These are phyloP conservation scores for Archilochus colubris DNA, from an alignment of 2,113 vertebrate genomes.

Conservation along the genomic window DNA sequence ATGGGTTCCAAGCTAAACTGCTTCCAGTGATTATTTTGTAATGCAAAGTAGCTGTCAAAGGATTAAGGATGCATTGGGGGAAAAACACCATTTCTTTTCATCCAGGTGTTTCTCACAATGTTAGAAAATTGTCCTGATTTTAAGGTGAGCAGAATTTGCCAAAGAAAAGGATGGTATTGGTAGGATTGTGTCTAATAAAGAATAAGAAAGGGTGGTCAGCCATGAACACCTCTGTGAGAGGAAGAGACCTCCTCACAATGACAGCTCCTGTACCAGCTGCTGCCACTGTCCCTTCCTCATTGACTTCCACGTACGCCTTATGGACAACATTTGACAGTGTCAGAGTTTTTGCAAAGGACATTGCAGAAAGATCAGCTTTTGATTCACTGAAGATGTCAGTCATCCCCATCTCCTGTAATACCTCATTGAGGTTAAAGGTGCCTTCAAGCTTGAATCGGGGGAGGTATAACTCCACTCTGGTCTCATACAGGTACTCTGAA, in stretches of 20 bases:
- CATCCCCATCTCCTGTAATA: constrained; percentile 74
- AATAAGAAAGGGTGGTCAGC: constrained; percentile 76
- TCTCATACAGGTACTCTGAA: constrained; percentile 61
- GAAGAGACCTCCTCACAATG: background rate
- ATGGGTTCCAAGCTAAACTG: background rate
- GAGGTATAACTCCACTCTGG: constrained; percentile 64
- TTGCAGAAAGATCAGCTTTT: constrained; percentile 77
- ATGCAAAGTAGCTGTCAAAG: background rate
- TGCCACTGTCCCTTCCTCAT: constrained; percentile 75
- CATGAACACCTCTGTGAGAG: constrained; percentile 54
- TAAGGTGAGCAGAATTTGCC: constrained; percentile 75
- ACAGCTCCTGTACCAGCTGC: constrained; percentile 53
- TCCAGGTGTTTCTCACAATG: background rate
- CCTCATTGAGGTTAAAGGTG: constrained; percentile 66
- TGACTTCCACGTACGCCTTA: constrained; percentile 74
- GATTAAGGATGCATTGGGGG: background rate
- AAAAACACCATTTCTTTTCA: background rate
- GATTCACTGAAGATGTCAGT: constrained; percentile 63
- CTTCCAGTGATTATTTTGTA: background rate
- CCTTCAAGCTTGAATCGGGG: constrained; percentile 75
- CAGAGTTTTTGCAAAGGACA: constrained; percentile 54
- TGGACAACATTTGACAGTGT: constrained; percentile 74
- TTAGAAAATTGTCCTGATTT: background rate
- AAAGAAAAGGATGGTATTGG: constrained; percentile 64
- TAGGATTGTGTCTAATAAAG: constrained; percentile 73